phyloP scores from a whole-genome alignment of 2,797 vertebrate genomes.

The Sternotherus odoratus region DNA sequence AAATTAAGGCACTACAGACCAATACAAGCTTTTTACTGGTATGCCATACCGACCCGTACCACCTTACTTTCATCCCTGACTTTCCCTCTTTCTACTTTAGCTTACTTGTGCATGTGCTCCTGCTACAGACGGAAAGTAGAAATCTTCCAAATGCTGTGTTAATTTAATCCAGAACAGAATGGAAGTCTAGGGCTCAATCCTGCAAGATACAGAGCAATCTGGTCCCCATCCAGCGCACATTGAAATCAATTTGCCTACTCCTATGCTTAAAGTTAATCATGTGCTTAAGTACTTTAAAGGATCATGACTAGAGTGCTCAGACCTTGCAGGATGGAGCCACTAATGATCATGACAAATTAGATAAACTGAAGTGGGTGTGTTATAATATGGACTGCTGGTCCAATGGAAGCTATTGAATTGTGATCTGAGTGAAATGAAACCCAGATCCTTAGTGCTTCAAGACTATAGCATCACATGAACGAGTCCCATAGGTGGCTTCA shows the following conservation, averaged over 20 bases:
- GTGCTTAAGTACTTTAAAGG: background rate
- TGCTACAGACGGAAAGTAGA: slow-evolving; percentile 10
- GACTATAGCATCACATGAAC: background rate
- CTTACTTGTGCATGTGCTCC: slow-evolving; percentile 16
- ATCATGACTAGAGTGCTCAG: background rate
- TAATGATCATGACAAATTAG: background rate
- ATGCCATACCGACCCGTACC: no score
- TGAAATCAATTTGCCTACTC: background rate
- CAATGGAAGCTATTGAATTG: slow-evolving; percentile 13
- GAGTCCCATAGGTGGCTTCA: background rate
- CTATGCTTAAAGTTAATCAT: background rate
- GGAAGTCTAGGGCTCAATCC: background rate
- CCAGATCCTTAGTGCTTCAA: background rate
- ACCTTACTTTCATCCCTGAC: background rate
- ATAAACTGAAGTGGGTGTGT: background rate
- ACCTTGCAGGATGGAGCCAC: background rate
- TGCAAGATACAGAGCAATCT: background rate
- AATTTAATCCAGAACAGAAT: slow-evolving; percentile 29
- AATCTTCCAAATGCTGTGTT: background rate
- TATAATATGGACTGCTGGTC: background rate
- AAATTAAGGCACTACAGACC: no score
- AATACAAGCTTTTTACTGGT: no score
- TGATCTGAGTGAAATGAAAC: background rate
- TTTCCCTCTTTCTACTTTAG: background rate
- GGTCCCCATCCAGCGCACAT: background rate